Evolutionary conservation across 2,797 vertebrate genomes (phyloP), one percentile per base, ranked within the genome.

Genomic region (Knipowitschia caucasica): DNA sequence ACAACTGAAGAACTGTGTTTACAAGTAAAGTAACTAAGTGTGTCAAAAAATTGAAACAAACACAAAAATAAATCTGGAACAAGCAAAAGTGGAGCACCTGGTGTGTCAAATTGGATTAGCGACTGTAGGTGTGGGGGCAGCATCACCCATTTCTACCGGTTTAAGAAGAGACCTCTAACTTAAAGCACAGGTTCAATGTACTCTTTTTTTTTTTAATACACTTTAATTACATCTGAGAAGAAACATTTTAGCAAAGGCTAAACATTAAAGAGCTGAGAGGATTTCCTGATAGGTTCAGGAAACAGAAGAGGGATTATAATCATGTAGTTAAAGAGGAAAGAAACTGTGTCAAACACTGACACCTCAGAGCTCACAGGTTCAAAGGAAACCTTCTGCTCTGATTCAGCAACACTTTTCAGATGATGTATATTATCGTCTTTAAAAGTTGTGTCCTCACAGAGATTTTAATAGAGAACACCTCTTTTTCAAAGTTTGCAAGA

Each of bases 281-380:
- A 65, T 74, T 74, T 47, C 64, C 25, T 10, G 26, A 9, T 10
- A 54, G 34, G 25, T 36, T 53, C 53, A 62, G 52, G 69, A 77
- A 67, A 78, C 7, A 67, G 68, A 68, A 29, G 55, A 60, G 38
- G 44, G 62, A 72, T 78, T 77, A 38, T 56, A 38, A 64, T 75
- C 18, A 56, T 27, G 42, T 7, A 38, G 58, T 56, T 49, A 38
- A 69, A 56, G 40, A 55, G 42, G 56, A 56, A 31, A 42, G 52
- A 56, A 31, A 51, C 17, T 1, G 2, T 11, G 47, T 47, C 63
- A 65, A 39, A 54, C 29, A 44, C 25, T 45, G 11, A 14, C 35
- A 44, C 10, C 18, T 7, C 20, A 55, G n/a, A 56, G n/a, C n/a
- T 11, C 15, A 3, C 4, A n/a, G n/a, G n/a, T n/a, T n/a, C n/a